Evolutionary conservation across 2,888 invertebrate species (phyloP).

Genomic region (Chymomyza procnemis): DNA sequence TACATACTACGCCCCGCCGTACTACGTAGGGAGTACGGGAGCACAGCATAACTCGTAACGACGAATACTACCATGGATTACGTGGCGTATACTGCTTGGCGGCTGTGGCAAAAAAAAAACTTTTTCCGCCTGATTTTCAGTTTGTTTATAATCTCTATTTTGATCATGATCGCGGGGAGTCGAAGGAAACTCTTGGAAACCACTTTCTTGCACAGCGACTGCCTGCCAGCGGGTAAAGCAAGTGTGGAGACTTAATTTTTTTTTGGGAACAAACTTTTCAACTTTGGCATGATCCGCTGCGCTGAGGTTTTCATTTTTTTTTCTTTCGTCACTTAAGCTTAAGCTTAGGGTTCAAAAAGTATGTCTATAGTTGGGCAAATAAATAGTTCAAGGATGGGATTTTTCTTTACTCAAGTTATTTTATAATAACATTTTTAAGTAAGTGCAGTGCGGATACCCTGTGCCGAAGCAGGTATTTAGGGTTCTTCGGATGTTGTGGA

Average conservation of each 20-base stretch:
- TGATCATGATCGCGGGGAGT: slow-evolving; percentile 27
- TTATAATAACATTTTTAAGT: too few species aligned
- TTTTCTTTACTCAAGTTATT: too few species aligned
- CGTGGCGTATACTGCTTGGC: slow-evolving; percentile 4
- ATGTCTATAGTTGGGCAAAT: too few species aligned
- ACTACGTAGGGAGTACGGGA: background rate
- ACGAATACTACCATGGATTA: slow-evolving; percentile 53
- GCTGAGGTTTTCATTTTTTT: too few species aligned
- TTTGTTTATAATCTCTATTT: slow-evolving; percentile 60
- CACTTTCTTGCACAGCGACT: background rate
- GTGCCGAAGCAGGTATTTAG: too few species aligned
- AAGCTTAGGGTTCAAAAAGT: too few species aligned
- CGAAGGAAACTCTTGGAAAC: background rate
- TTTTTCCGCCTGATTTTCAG: slow-evolving; percentile 63
- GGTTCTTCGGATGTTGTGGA: too few species aligned
- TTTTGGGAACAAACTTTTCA: background rate
- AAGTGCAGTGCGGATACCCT: too few species aligned
- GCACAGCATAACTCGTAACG: too few species aligned
- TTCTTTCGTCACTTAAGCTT: too few species aligned
- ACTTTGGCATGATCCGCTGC: too few species aligned
- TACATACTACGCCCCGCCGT: background rate
- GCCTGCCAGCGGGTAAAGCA: background rate
- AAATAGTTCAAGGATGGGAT: too few species aligned
- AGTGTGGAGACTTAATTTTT: background rate
- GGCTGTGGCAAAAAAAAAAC: slow-evolving; percentile 44